A percentile compares a stretch with the other conserved stretches of the same genome.
Conservation (phyloP, 2,113 vertebrate genomes). For the Labeo catla region DNA sequence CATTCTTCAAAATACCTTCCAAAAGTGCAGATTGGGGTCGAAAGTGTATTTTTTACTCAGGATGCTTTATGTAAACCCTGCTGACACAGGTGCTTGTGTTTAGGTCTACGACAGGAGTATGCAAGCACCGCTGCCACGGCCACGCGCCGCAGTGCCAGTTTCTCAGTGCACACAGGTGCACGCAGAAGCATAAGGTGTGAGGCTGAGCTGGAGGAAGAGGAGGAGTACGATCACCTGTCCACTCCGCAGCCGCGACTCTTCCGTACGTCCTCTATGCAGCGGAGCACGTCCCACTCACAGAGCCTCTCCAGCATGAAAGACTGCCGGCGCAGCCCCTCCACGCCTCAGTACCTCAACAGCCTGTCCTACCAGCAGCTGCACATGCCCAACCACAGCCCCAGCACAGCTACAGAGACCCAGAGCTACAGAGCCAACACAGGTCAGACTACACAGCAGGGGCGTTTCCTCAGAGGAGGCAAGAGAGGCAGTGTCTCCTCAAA, state of each 20-base stretch:
- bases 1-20: neutral
- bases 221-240: slow-evolving; percentile 91
- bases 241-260: slow-evolving; percentile 90
- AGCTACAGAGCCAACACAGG: slow-evolving; percentile 84
- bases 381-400: slow-evolving; percentile 80
- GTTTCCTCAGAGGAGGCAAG: no score
- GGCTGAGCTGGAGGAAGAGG: slow-evolving; percentile 88
- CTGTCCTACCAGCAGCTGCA: slow-evolving; percentile 81
- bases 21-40: no score
- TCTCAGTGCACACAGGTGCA: slow-evolving; percentile 82
- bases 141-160: slow-evolving; percentile 86
- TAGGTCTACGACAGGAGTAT: slow-evolving; percentile 95
- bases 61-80: neutral
- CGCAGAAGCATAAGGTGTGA: slow-evolving; percentile 80
- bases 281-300: slow-evolving; percentile 89
- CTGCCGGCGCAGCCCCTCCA: slow-evolving; percentile 84
- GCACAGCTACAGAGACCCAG: slow-evolving; percentile 75
- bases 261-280: slow-evolving; percentile 86
- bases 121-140: slow-evolving; percentile 90
- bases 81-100: slow-evolving; percentile 8
- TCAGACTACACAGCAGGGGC: slow-evolving; percentile 61
- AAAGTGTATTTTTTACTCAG: neutral
- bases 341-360: slow-evolving; percentile 85
- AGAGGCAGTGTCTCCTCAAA: no score
- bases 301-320: slow-evolving; percentile 95